These are phyloP conservation scores for Tetragonisca angustula DNA, from an alignment of 2,888 invertebrate species.

Conservation along the genomic window DNA sequence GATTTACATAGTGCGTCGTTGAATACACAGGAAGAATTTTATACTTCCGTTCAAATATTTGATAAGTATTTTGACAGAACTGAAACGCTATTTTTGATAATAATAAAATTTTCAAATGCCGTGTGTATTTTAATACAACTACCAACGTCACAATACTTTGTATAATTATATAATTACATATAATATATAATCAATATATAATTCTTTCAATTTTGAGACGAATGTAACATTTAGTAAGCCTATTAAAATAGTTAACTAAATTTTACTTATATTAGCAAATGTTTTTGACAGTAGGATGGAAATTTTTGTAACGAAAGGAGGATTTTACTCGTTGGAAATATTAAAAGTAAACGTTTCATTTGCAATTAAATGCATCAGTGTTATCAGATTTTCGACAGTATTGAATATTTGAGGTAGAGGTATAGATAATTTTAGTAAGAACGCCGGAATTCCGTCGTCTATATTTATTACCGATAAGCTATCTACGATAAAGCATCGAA, in stretches of 20 bases:
- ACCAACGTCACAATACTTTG: too few relatives aligned
- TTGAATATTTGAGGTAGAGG: background rate
- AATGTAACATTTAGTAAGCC: background rate
- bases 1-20: conserved; percentile 11
- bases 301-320: background rate
- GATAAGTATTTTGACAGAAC: too few relatives aligned
- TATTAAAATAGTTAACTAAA: background rate
- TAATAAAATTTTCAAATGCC: too few relatives aligned
- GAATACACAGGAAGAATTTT: background rate
- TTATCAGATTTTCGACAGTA: background rate
- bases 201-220: too few relatives aligned
- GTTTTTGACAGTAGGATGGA: background rate
- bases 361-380: background rate
- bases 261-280: background rate
- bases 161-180: too few relatives aligned
- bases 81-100: too few relatives aligned
- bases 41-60: background rate
- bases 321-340: background rate
- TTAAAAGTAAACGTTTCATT: background rate
- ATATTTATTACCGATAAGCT: conserved; percentile 46
- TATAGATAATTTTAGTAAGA: conserved; percentile 1
- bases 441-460: conserved; percentile 25
- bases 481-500: conserved; percentile 28
- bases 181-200: too few relatives aligned
- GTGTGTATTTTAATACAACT: too few relatives aligned